Evolutionary conservation across 2,113 vertebrate genomes (phyloP), one percentile per base, ranked within the genome.

Genomic region (Grantiella picta): DNA sequence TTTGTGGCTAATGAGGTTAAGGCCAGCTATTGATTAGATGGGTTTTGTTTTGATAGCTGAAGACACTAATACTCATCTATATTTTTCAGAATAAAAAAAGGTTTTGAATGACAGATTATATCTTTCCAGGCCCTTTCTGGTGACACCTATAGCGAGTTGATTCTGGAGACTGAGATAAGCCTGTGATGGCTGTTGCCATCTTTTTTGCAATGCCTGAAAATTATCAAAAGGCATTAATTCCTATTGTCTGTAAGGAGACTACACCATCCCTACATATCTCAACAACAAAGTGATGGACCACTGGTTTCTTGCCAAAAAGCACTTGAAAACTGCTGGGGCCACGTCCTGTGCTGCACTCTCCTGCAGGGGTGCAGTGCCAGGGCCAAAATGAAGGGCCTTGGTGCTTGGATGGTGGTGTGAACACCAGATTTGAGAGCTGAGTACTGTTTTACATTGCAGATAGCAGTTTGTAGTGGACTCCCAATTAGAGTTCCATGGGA

Each of bases 331-430:
- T 66, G 47, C 7, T 21, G 50, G 3, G 27, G 38, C 29, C 3
- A 0, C 54, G 13, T 64, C 15, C 53, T 71, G 33, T 35, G 38
- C 44, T n/a, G 47, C 11, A 20, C 5, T 31, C 5, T 35, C 28
- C 54, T 5, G 2, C 40, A 61, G 53, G 42, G n/a, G 4, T 76
- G 49, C 53, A 61, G 15, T 0, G 0, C 12, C 1, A 0, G 42
- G 90, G 77, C 38, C 72, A 73, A 3, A 53, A n/a, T 7, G 14
- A 69, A 65, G 22, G 31, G 9, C 12, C 2, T 1, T 73, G 50
- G 33, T 60, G 33, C 53, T 71, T 64, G 61, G 65, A 20, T 11
- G 10, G 28, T 1, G 1, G 10, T 33, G 16, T 0, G 2, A 56
- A 36, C 2, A 3, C 21, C n/a, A 71, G 56, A 15, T 47, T 56